phyloP scores from a whole-genome alignment of 92 coral and sea anemone species.

The Micromussa lordhowensis region DNA sequence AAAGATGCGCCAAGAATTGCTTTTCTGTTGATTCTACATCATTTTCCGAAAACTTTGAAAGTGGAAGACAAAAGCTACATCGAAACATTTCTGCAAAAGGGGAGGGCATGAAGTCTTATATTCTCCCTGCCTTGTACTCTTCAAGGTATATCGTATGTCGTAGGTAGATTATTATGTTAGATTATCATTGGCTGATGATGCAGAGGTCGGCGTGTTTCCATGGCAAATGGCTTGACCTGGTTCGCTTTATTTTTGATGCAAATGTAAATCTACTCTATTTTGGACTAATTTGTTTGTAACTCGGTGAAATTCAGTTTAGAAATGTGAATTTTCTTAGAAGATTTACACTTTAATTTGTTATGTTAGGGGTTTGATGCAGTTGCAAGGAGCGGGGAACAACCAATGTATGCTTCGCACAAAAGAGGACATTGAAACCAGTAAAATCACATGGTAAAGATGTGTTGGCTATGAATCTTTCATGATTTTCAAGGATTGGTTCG shows the following conservation, averaged over 20 bases:
- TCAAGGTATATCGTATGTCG: neutral
- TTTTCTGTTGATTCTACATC: neutral
- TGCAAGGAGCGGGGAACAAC: neutral
- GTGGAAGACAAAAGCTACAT: neutral
- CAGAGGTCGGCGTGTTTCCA: slow-evolving; percentile 11
- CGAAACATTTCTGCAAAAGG: neutral
- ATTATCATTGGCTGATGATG: slow-evolving; percentile 7
- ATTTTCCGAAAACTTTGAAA: too few relatives aligned
- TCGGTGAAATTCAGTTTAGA: neutral
- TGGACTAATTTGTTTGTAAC: neutral
- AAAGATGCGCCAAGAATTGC: too few relatives aligned
- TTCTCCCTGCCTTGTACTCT: slow-evolving; percentile 3
- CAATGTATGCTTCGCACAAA: too few relatives aligned
- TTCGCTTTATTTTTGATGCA: neutral
- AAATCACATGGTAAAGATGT: neutral
- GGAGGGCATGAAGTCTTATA: neutral
- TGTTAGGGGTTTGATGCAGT: neutral
- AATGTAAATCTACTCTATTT: neutral
- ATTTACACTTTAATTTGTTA: neutral
- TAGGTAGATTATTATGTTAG: neutral
- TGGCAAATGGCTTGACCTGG: neutral
- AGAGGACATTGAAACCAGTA: too few relatives aligned
- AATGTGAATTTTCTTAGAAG: neutral
- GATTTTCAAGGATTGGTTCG: neutral
- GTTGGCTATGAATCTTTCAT: neutral